phyloP scores from a whole-genome alignment of 2,113 vertebrate species.

The Plectropomus leopardus region DNA sequence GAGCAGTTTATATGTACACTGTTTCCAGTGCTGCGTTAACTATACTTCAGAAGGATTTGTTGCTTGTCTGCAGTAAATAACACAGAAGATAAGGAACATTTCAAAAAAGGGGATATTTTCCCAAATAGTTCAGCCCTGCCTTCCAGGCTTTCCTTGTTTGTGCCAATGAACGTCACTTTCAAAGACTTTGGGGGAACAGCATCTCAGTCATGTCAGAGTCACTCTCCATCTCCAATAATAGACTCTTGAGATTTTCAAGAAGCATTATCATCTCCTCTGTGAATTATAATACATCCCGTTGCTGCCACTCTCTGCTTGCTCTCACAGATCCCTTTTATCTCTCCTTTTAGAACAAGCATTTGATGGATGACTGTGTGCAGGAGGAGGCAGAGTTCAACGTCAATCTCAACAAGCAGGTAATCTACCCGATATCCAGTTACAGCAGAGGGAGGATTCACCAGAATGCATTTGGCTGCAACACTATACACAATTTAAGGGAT shows the following conservation, averaged over 20 bases:
- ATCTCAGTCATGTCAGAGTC: not conserved
- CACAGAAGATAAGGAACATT: too few species aligned
- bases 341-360: not conserved
- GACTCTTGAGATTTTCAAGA: not conserved
- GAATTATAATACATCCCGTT: not conserved
- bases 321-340: slow-evolving; percentile 16
- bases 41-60: too few species aligned
- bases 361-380: not conserved
- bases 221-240: not conserved
- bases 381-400: not conserved
- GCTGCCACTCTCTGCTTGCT: not conserved
- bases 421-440: not conserved
- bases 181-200: not conserved
- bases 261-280: not conserved
- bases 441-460: not conserved
- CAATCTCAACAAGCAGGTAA: not conserved
- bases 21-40: too few species aligned
- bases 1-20: too few species aligned
- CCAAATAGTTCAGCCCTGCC: too few species aligned
- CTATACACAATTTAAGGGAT: not conserved
- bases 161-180: not conserved
- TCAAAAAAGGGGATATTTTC: too few species aligned
- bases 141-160: not conserved
- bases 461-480: not conserved
- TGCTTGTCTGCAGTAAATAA: too few species aligned